Percentiles rank a stretch among this genome's conserved stretches.
phyloP scores from a whole-genome alignment of 2,888 invertebrate species.

The Orthosia cruda region DNA sequence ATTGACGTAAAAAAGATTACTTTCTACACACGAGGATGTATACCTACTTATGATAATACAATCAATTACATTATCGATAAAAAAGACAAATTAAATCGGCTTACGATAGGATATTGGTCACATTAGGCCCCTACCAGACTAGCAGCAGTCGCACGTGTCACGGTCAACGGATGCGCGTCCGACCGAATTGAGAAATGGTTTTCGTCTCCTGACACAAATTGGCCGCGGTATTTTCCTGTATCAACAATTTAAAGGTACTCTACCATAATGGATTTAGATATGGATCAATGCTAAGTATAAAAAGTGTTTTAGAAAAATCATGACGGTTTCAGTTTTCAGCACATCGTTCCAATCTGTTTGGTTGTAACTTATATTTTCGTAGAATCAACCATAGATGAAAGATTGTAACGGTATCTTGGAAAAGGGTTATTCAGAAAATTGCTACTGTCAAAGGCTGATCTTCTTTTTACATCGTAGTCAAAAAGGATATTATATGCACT shows the following conservation, averaged over 20 bases:
- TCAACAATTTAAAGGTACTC: constrained; percentile 1
- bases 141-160: constrained; percentile 12
- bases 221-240: constrained; percentile 8
- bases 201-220: constrained; percentile 29
- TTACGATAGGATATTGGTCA: constrained; percentile 7
- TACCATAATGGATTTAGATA: not conserved
- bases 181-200: constrained; percentile 18
- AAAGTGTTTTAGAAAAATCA: too few relatives aligned
- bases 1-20: constrained; percentile 9
- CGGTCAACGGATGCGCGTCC: constrained; percentile 9
- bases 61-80: constrained; percentile 10
- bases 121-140: constrained; percentile 9
- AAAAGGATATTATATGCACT: too few relatives aligned
- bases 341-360: too few relatives aligned
- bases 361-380: too few relatives aligned
- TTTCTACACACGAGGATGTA: constrained; percentile 6
- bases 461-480: too few relatives aligned
- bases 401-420: too few relatives aligned
- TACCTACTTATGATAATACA: not conserved
- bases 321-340: too few relatives aligned
- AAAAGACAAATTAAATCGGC: constrained; percentile 20
- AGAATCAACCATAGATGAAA: too few relatives aligned
- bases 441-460: too few relatives aligned
- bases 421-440: too few relatives aligned
- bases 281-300: too few relatives aligned